These are phyloP conservation scores for Parazoanthus swiftii DNA, from an alignment of 92 coral and sea anemone species.

Conservation along the genomic window DNA sequence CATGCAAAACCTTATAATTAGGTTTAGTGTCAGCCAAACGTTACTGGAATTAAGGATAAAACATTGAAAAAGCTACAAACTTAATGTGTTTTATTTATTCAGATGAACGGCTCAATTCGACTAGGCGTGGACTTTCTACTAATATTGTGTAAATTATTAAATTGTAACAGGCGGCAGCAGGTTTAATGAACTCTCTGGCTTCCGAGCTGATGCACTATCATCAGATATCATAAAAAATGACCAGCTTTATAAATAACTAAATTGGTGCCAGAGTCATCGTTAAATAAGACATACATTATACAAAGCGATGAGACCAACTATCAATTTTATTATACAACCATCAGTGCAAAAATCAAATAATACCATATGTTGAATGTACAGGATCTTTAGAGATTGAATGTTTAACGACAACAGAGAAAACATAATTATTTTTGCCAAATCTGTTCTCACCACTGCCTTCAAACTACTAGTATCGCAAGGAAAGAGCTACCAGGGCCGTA, in stretches of 20 bases:
- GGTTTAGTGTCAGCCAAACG: background rate
- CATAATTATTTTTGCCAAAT: background rate
- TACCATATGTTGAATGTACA: conserved; percentile 17
- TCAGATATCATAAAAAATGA: conserved; percentile 23
- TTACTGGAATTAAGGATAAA: background rate
- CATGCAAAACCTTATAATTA: background rate
- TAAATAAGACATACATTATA: background rate
- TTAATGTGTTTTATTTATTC: conserved; percentile 12
- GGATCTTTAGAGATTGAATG: conserved; percentile 14
- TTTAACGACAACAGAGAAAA: background rate
- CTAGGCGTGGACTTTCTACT: conserved; percentile 20
- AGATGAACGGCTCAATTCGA: background rate
- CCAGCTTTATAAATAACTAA: conserved; percentile 32
- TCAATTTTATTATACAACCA: conserved; percentile 2
- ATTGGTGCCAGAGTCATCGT: conserved; percentile 13
- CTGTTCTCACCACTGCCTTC: background rate
- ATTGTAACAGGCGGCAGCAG: background rate
- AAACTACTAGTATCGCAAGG: background rate
- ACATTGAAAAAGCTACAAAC: background rate
- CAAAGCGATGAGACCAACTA: background rate
- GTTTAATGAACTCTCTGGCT: conserved; percentile 32
- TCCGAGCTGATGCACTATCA: conserved; percentile 15
- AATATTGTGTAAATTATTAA: conserved; percentile 22
- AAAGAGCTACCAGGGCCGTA: background rate
- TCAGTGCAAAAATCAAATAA: background rate